Conservation (phyloP, 2,888 invertebrate species). For the Caenorhabditis panamensis region DNA sequence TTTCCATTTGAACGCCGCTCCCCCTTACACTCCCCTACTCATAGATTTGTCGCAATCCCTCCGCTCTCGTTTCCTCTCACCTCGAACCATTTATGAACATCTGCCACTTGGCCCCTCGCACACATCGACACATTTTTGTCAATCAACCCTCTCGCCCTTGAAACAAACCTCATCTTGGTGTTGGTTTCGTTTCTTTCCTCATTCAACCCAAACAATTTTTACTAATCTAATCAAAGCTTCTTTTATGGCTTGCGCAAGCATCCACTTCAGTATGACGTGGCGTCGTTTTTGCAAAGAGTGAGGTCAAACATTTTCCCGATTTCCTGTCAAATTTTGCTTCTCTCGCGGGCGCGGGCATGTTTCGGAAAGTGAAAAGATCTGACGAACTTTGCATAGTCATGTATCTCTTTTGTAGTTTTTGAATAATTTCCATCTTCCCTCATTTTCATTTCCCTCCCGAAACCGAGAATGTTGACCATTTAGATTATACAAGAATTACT, state of each 20-base stretch:
- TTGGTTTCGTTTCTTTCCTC: not conserved
- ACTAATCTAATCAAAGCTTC: not conserved
- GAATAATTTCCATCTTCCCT: not conserved
- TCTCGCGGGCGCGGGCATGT: not conserved
- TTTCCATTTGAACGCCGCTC: conserved; percentile 26
- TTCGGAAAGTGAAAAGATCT: not conserved
- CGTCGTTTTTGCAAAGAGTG: not conserved
- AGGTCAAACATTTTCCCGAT: conserved; percentile 5
- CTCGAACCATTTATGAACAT: conserved; percentile 57
- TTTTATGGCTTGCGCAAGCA: not conserved
- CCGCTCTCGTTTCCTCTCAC: conserved; percentile 45
- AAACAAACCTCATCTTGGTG: conserved; percentile 28
- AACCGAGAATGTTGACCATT: not conserved
- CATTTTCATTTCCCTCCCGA: not conserved
- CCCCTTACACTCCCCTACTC: conserved; percentile 3
- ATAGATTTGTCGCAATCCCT: conserved; percentile 43
- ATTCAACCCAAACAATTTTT: not conserved
- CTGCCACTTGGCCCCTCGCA: conserved; percentile 42
- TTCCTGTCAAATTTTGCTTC: not conserved
- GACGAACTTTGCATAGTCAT: not conserved
- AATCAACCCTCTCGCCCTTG: conserved; percentile 37
- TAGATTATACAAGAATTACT: not conserved
- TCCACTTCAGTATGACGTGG: not conserved
- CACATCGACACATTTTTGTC: conserved; percentile 22
- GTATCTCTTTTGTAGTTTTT: not conserved